Evolutionary conservation across 2,888 invertebrate species (phyloP), one percentile per base, ranked within the genome.

Genomic region (Lepidochrysops patricia): DNA sequence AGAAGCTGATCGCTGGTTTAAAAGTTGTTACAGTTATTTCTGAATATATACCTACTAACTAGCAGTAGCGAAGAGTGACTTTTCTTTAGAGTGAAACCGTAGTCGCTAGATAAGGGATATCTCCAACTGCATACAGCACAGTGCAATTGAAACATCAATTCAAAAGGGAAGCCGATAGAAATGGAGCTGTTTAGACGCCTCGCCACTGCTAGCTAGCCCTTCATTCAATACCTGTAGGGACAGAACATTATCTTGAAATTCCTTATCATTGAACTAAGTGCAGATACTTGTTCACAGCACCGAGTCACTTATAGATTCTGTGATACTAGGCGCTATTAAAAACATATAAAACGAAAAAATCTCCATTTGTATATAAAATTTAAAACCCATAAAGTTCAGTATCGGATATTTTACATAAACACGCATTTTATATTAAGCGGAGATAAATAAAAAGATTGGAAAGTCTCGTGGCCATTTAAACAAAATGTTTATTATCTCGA

Each of bases 401-500:
- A 49, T 23, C 48, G 32, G 29, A 9, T 54, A 54, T 54, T 54
- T 52, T 32, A 54, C 29, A 54, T 54, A 54, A 32, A 54, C 54
- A 54, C 54, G 54, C 29, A 54, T 54, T 54, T 15, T 54, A 54
- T 29, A 54, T 54, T 29, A 52, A 52, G 52, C 15, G 29, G 12
- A 32, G 54, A 32, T 32, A 54, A 54, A 54, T 54, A 54, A 54
- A 49, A 54, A 54, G 32, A 54, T 54, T 54, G 32, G 54, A 54
- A 32, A 54, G 54, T 52, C 57, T 57, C 12, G 57, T 7, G 9
- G 32, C 58, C 58, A 59, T 61, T 35, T 37, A 59, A 64, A 63
- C 58, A 67, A 66, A 66, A 65, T 66, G 65, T 82, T 84, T 85
- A 86, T 84, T 81, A 34, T 76, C 70, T 71, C 69, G 74, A 27